Evolutionary conservation across 2,888 invertebrate genomes (phyloP).

Genomic region (Cephus nigrinus): DNA sequence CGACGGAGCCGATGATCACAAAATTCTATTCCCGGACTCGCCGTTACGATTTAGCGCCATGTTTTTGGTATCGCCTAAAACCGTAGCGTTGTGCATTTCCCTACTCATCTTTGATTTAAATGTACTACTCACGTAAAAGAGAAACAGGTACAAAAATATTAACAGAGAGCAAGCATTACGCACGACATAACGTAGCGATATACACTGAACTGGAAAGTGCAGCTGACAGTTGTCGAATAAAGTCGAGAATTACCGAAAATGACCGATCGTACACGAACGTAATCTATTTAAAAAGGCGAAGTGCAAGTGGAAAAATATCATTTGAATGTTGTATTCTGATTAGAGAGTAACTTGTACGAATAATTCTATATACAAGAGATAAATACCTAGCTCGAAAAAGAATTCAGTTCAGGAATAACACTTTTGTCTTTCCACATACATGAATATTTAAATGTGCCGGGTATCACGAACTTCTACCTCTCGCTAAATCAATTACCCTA

Average conservation of each 20-base stretch:
- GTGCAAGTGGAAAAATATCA: neutral
- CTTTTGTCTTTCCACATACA: too few relatives aligned
- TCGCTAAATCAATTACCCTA: neutral
- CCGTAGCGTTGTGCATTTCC: too few relatives aligned
- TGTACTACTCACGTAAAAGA: neutral
- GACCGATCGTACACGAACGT: neutral
- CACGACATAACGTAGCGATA: neutral
- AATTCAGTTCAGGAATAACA: too few relatives aligned
- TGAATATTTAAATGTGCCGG: neutral
- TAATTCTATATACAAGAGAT: too few relatives aligned
- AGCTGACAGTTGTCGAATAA: neutral
- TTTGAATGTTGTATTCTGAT: neutral
- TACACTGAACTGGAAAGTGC: neutral
- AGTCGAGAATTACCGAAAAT: neutral
- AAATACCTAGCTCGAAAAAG: too few relatives aligned
- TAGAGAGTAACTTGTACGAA: too few relatives aligned
- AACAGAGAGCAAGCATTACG: neutral
- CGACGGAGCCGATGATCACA: too few relatives aligned
- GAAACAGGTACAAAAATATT: neutral
- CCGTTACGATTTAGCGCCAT: too few relatives aligned
- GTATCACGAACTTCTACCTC: neutral
- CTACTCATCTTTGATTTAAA: neutral
- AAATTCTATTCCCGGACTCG: too few relatives aligned
- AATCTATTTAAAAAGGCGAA: neutral
- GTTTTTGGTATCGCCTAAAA: too few relatives aligned